Percentiles rank a stretch among this genome's conserved stretches.
Conservation (phyloP, 2,113 vertebrate species). For the Lepisosteus osseus region DNA sequence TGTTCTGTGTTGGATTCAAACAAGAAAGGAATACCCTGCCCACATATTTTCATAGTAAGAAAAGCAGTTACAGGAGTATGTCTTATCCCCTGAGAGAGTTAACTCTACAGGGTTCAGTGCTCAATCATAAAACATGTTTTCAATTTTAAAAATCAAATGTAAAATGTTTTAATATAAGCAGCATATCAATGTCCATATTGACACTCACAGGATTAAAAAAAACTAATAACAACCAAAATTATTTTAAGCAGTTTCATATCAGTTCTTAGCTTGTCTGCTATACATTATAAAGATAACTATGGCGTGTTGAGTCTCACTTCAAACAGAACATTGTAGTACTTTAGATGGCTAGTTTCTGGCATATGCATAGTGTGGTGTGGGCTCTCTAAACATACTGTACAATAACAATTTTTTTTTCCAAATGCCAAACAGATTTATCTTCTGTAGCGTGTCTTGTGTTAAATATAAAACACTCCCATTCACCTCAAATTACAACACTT, state of each 20-base stretch:
- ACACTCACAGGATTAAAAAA: slow-evolving; percentile 27
- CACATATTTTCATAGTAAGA: not conserved
- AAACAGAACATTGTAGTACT: slow-evolving; percentile 77
- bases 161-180: slow-evolving; percentile 37
- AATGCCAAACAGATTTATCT: slow-evolving; percentile 46
- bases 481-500: too few relatives aligned
- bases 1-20: too few relatives aligned
- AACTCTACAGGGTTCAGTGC: slow-evolving; percentile 20
- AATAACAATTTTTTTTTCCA: slow-evolving; percentile 62
- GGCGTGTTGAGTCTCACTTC: slow-evolving; percentile 77
- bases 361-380: slow-evolving; percentile 59
- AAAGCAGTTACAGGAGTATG: not conserved
- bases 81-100: not conserved
- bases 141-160: slow-evolving; percentile 38
- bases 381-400: slow-evolving; percentile 46
- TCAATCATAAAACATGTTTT: slow-evolving; percentile 41
- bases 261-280: slow-evolving; percentile 62
- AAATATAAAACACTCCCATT: slow-evolving; percentile 24
- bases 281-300: slow-evolving; percentile 71
- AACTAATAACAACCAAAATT: slow-evolving; percentile 31
- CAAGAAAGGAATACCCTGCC: not conserved
- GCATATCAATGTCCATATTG: slow-evolving; percentile 36
- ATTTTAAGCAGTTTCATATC: slow-evolving; percentile 17
- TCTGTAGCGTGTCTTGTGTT: slow-evolving; percentile 32
- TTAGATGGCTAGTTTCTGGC: slow-evolving; percentile 74